These are phyloP conservation scores for Augochlorella aurata DNA, from an alignment of 2,888 invertebrate genomes.

Conservation along the genomic window DNA sequence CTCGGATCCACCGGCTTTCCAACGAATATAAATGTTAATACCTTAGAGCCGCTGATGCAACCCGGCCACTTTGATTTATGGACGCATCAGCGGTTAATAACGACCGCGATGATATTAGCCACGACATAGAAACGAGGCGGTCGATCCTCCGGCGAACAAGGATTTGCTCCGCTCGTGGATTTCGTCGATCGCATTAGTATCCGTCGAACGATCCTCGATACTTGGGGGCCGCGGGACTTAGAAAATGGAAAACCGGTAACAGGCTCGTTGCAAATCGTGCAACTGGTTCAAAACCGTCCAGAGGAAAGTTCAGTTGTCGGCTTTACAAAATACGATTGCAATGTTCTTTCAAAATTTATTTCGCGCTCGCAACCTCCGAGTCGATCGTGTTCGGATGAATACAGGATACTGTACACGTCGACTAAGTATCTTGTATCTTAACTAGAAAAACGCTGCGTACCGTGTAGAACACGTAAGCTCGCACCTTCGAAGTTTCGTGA, in stretches of 20 bases:
- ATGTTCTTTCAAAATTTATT: neutral
- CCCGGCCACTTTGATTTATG: slow-evolving; percentile 39
- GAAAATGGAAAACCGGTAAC: slow-evolving; percentile 3
- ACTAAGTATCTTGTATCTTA: no score
- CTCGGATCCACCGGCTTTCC: slow-evolving; percentile 7
- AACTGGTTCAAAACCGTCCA: neutral
- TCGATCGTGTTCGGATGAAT: no score
- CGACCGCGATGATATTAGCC: slow-evolving; percentile 34
- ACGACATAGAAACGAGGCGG: slow-evolving; percentile 13
- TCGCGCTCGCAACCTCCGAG: no score
- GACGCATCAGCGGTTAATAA: slow-evolving; percentile 33
- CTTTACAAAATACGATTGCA: neutral
- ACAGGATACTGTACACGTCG: no score
- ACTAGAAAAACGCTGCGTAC: no score
- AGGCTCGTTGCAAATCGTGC: neutral
- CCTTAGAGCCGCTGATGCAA: slow-evolving; percentile 27
- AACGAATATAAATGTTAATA: slow-evolving; percentile 41
- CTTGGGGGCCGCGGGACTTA: neutral
- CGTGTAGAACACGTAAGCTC: no score
- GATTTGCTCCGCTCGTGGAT: slow-evolving; percentile 17
- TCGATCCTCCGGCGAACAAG: neutral
- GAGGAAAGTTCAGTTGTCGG: neutral
- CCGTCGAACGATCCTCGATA: slow-evolving; percentile 5
- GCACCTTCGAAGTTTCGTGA: no score
- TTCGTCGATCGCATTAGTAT: slow-evolving; percentile 28